A percentile compares a stretch with the other conserved stretches of the same genome.
Evolutionary conservation across 1,140 invertebrate genomes (phyloP).

Genomic region (Heliconius hewitsoni): DNA sequence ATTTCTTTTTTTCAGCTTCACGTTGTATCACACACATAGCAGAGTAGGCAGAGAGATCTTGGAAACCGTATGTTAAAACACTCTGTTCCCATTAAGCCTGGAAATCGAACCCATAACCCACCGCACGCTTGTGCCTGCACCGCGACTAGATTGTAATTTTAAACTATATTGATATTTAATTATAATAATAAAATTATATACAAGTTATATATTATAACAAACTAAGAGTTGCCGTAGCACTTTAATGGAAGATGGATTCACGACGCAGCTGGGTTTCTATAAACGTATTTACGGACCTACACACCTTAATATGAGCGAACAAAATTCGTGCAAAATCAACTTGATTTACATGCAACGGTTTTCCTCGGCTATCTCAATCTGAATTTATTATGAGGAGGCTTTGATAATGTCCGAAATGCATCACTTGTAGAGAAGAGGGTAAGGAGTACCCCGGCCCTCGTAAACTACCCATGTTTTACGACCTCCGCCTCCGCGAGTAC

Average conservation of each 20-base stretch:
- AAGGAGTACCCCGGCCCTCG: slow-evolving; percentile 36
- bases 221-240: background rate
- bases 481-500: slow-evolving; percentile 37
- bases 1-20: too few species aligned
- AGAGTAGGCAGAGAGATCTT: too few species aligned
- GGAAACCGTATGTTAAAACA: too few species aligned
- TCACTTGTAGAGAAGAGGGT: slow-evolving; percentile 32
- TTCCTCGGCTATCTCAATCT: slow-evolving; percentile 37
- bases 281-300: slow-evolving; percentile 24
- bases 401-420: slow-evolving; percentile 43
- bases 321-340: slow-evolving; percentile 29
- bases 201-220: background rate
- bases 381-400: slow-evolving; percentile 46
- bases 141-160: too few species aligned
- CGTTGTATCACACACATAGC: too few species aligned
- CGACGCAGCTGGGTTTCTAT: slow-evolving; percentile 1
- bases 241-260: slow-evolving; percentile 5
- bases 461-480: slow-evolving; percentile 53
- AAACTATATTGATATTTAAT: background rate
- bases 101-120: too few species aligned
- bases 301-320: slow-evolving; percentile 19
- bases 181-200: background rate
- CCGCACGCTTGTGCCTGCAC: too few species aligned
- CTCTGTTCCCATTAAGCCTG: too few species aligned
- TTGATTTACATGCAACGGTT: slow-evolving; percentile 34